phyloP scores from a whole-genome alignment of 2,888 invertebrate genomes.

The Limnephilus rhombicus region DNA sequence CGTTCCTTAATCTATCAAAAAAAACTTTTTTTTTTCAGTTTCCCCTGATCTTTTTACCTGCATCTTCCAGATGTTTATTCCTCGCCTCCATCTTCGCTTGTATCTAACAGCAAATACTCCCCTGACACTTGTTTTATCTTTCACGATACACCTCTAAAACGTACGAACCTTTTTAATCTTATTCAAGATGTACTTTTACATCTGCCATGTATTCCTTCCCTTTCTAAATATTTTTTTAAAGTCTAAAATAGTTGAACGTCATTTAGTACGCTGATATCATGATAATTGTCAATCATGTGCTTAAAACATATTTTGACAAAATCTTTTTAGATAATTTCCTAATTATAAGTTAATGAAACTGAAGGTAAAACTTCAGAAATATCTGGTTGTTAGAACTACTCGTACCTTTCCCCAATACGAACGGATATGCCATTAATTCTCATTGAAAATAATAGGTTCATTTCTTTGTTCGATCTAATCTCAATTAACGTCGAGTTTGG shows the following conservation, averaged over 20 bases:
- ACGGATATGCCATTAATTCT: not conserved
- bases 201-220: not conserved
- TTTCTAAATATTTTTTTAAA: not conserved
- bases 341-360: not conserved
- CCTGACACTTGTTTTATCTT: not conserved
- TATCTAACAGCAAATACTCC: not conserved
- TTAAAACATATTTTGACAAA: not conserved
- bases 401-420: not conserved
- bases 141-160: not conserved
- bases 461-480: not conserved
- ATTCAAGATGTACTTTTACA: not conserved
- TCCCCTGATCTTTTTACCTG: not conserved
- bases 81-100: not conserved
- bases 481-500: not conserved
- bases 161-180: not conserved
- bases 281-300: not conserved
- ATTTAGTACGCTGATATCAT: not conserved
- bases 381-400: not conserved
- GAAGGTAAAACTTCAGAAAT: not conserved
- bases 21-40: not conserved
- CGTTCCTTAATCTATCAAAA: too few species aligned
- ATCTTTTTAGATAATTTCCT: not conserved
- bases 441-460: not conserved
- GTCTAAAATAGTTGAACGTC: not conserved
- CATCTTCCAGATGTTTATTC: not conserved